These are phyloP conservation scores for Gryllus longicercus DNA, from an alignment of 2,888 invertebrate species.

Conservation along the genomic window DNA sequence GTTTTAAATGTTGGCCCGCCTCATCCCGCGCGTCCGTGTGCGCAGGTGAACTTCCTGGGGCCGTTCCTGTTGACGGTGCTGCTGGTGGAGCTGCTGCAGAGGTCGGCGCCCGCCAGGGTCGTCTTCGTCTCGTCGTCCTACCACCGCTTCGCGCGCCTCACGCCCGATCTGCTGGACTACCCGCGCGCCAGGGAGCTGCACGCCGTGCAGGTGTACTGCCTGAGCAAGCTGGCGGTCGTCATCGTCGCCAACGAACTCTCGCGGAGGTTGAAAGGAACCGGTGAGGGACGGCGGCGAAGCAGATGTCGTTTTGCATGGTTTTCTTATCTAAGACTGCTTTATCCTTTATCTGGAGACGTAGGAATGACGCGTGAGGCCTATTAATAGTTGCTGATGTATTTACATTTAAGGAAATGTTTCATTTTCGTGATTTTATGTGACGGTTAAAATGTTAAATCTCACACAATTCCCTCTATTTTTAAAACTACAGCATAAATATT, in stretches of 20 bases:
- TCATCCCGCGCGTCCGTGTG: too few relatives aligned
- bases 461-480: too few relatives aligned
- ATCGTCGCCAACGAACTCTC: neutral
- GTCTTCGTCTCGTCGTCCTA: slow-evolving; percentile 50
- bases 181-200: neutral
- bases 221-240: neutral
- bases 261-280: neutral
- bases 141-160: neutral
- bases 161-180: neutral
- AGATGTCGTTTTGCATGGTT: neutral
- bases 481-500: too few relatives aligned
- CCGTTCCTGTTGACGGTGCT: slow-evolving; percentile 68
- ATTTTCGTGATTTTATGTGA: too few relatives aligned
- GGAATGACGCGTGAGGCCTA: too few relatives aligned
- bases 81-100: slow-evolving; percentile 50
- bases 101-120: slow-evolving; percentile 51
- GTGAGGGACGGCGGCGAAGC: neutral
- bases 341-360: too few relatives aligned
- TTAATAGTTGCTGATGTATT: too few relatives aligned
- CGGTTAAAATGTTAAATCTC: too few relatives aligned
- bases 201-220: neutral
- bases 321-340: too few relatives aligned
- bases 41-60: slow-evolving; percentile 57
- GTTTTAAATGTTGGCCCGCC: too few relatives aligned
- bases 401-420: too few relatives aligned